Evolutionary conservation across 1,140 invertebrate genomes (phyloP), one percentile per base, ranked within the genome.

Genomic region (Zaprionus africanus): DNA sequence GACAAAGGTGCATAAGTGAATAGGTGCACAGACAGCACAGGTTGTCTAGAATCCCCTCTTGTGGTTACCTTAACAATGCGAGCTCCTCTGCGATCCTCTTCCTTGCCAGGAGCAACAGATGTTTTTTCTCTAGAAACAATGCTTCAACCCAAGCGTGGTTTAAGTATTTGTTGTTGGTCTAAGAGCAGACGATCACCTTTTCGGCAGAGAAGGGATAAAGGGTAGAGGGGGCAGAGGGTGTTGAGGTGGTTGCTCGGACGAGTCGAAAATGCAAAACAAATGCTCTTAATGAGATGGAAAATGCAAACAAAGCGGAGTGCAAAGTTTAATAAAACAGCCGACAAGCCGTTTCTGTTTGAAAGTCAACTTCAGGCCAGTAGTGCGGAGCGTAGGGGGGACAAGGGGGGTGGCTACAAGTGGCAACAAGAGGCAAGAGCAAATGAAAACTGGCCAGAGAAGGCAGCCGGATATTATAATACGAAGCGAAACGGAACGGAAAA

Each of bases 211-310:
- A 7, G 7, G 41, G 2, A 7, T 5, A n/a, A 1, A 15, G 38
- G 13, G 4, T 1, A 1, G n/a, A 0, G n/a, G 7, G 5, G 41
- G 5, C 15, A 17, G 41, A 15, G 13, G 15, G 38, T 15, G 38
- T 5, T 36, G 15, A 41, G 38, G 38, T 1, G 38, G n/a, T n/a
- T 1, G 41, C 41, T 17, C 6, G 19, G 46, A 51, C 46, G 19
- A 24, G 46, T 51, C 12, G 4, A 56, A 56, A 56, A 56, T 28
- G 57, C 49, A 82, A 73, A 66, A 69, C 79, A 61, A 82, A 82
- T 82, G 77, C 70, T 82, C 79, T 79, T 82, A 82, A 82, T 82
- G 80, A 82, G 80, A 82, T 82, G 80, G 76, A 82, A 82, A 82
- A 82, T 78, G 79, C 75, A 82, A 82, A 82, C 79, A 82, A 82